Conservation (phyloP, 2,113 vertebrate species). For the Mesoclemmys tuberculata region DNA sequence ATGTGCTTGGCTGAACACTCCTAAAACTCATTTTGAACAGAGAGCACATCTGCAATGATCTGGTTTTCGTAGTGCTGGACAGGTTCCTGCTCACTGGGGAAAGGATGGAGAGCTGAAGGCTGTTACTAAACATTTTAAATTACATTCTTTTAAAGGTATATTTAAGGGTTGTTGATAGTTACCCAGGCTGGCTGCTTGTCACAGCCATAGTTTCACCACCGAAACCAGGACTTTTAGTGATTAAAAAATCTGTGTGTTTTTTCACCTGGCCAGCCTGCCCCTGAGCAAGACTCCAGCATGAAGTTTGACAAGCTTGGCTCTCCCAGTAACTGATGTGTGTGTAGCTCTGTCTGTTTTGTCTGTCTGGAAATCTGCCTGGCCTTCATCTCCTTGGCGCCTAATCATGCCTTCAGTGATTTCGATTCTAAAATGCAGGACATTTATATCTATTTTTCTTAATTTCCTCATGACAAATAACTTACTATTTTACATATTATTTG, state of each 20-base stretch:
- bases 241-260: not conserved
- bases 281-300: not conserved
- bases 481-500: not conserved
- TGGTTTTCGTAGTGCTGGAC: not conserved
- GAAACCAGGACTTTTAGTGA: not conserved
- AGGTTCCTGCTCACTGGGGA: not conserved
- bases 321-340: not conserved
- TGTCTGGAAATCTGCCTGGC: not conserved
- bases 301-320: not conserved
- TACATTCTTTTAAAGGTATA: too few relatives aligned
- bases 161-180: not conserved
- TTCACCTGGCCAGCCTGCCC: not conserved
- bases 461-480: not conserved
- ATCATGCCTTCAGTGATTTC: not conserved
- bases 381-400: not conserved
- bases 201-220: too few relatives aligned
- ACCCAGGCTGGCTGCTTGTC: fast-evolving
- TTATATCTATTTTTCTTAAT: not conserved
- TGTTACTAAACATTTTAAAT: not conserved
- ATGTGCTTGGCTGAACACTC: slow-evolving; percentile 73
- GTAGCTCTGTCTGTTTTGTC: not conserved
- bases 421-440: not conserved
- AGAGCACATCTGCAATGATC: slow-evolving; percentile 32
- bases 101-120: not conserved
- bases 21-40: slow-evolving; percentile 52